Base-by-base conservation (phyloP, 2,113 vertebrate genomes). In the Nibea albiflora region DNA sequence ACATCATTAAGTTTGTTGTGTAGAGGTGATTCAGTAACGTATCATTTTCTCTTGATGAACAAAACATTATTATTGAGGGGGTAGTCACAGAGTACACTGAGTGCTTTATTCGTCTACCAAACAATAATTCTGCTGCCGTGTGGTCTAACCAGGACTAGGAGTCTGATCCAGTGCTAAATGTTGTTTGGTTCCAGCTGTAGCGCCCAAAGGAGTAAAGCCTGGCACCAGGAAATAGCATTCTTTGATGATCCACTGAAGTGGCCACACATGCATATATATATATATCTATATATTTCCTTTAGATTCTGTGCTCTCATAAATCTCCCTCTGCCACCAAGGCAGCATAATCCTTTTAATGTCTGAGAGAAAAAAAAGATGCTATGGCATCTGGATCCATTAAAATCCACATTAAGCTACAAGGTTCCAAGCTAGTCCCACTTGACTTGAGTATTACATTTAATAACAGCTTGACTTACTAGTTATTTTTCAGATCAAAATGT, bases 11-110 rank as follows among this genome's bases (percentile, higher is more conserved):
- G 64, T 84, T 26, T 26, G 77, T 90, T 76, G 78, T 83, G 77
- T 73, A 54, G 50, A 90, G 88, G 84, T 85, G 83, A 87, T 83
- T 91, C 87, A 91, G 81, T 88, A 90, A 93, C 91, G 84, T 92
- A 88, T 93, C 11, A 92, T 93, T 92, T 94, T 88, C 76, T 54
- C 67, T 87, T 79, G 78, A 89, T 87, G 79, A 88, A 52, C 85
- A 73, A 88, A 89, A 90, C 77, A 78, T 86, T 62, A 42, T 71
- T 62, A 74, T 73, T 66, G 65, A 61, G 17, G 28, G 69, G 6
- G 39, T 22, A 49, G 75, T 56, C 69, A 79, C 53, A 11, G 74
- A 85, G 65, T 52, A 17, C 78, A 76, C 50, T 2, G 76, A 76
- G 63, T 24, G 57, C 75, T 78, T 84, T 88, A 60, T 85, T 80